Base-by-base conservation (phyloP, 92 coral and sea anemone species). In the Zoanthus gigantus region DNA sequence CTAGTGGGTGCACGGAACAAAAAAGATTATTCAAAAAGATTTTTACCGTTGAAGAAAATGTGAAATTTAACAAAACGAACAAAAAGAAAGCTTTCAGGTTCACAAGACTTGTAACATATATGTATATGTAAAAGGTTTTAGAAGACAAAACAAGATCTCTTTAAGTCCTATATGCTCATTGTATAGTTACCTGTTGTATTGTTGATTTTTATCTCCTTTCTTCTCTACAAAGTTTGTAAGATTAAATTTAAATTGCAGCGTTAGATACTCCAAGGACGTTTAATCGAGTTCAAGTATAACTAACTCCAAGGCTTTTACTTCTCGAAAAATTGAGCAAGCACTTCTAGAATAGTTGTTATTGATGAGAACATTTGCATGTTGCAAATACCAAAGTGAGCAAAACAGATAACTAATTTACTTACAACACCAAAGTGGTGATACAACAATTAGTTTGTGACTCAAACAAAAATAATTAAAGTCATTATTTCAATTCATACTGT, bases 401-500 rank as follows among this genome's bases (percentile, higher is more conserved):
- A 63, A n/a, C 42, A 10, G 67, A 15, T 52, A 16, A 46, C 2
- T 45, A 46, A 45, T 50, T 17, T 9, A 31, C 34, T 9, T 18
- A 75, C 56, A n/a, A 37, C 18, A 46, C 37, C 37, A 17, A n/a
- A 71, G 68, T 30, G 60, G 32, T 80, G 60, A 34, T 68, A 46
- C 71, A 17, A 29, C 84, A 61, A 63, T 67, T 42, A 67, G 42
- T 46, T 45, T 69, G 46, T 34, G 17, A 42, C 23, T 29, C 63
- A 65, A 28, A 50, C 16, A 66, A 45, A 34, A 18, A 79, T 6
- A 79, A 81, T 66, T 44, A 46, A 81, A 66, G 61, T 63, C 65
- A 17, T 31, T 18, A 66, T 47, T 81, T 16, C 14, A 11, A 81
- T 50, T 81, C 28, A 12, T 63, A 29, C 23, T 81, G n/a, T 63